Conservation (phyloP, 2,113 vertebrate species). For the Zosterops borbonicus region DNA sequence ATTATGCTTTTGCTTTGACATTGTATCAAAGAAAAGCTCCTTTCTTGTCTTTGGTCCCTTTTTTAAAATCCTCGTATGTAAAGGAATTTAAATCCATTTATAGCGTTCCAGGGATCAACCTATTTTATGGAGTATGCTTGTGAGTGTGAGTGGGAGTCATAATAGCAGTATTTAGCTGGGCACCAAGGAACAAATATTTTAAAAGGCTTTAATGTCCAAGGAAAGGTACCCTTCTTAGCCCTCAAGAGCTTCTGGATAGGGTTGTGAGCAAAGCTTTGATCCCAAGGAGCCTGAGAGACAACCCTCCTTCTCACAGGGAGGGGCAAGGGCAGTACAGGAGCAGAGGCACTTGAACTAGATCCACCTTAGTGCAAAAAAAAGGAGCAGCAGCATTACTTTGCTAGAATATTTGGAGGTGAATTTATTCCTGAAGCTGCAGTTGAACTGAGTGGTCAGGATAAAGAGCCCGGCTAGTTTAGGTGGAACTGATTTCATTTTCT, state of each 20-base stretch:
- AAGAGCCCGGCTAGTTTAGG: not conserved
- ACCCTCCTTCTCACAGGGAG: not conserved
- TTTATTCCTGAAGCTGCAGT: not conserved
- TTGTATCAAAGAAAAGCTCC: not conserved
- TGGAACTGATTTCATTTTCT: not conserved
- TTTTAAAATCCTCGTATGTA: not conserved
- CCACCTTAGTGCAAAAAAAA: not conserved
- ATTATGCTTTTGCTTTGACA: not conserved
- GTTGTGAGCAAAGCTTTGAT: not conserved
- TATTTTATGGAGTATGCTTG: not conserved
- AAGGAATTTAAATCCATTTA: not conserved
- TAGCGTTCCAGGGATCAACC: not conserved
- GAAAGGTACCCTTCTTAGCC: not conserved
- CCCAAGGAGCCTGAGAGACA: not conserved
- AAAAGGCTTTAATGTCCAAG: not conserved
- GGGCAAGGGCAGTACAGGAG: accelerated
- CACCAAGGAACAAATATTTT: not conserved
- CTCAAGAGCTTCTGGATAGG: not conserved
- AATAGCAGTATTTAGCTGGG: not conserved
- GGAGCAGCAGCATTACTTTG: not conserved
- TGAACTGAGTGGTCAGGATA: not conserved
- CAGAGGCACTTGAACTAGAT: not conserved
- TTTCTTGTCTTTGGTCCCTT: not conserved
- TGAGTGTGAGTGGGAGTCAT: not conserved
- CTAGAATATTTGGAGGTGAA: not conserved